Evolutionary conservation across 2,888 invertebrate genomes (phyloP).

Genomic region (Acronicta psi): DNA sequence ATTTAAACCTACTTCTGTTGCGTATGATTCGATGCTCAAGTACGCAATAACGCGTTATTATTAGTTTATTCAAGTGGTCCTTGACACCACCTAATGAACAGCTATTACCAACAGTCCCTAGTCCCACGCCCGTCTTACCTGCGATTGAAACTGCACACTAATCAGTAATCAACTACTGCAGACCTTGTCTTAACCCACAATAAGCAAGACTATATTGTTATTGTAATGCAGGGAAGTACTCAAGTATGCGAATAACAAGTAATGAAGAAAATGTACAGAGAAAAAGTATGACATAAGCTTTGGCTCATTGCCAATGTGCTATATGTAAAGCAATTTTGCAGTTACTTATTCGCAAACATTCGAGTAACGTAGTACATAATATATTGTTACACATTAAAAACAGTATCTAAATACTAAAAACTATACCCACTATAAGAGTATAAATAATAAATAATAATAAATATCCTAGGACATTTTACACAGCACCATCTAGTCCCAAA

Average conservation of each 20-base stretch:
- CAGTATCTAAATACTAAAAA: too few species aligned
- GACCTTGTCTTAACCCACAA: conserved; percentile 62
- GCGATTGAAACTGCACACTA: conserved; percentile 67
- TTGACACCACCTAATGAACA: conserved; percentile 74
- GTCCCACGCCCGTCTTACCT: conserved; percentile 76
- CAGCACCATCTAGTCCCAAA: too few species aligned
- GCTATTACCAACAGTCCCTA: conserved; percentile 71
- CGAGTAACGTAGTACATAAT: too few species aligned
- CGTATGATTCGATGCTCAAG: conserved; percentile 48
- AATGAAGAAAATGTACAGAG: too few species aligned
- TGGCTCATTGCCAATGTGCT: too few species aligned
- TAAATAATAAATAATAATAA: too few species aligned
- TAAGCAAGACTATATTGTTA: conserved; percentile 41
- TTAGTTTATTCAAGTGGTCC: conserved; percentile 61
- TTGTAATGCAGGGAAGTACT: conserved; percentile 32
- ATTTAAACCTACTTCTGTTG: background rate
- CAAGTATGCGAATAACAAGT: background rate
- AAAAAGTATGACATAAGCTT: too few species aligned
- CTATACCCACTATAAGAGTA: too few species aligned
- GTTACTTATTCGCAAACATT: too few species aligned
- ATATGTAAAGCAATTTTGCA: too few species aligned
- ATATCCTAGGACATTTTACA: too few species aligned
- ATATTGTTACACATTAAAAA: too few species aligned
- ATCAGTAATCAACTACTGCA: conserved; percentile 62
- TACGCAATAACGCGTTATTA: conserved; percentile 47